Base-by-base conservation (phyloP, 2,797 vertebrate species). In the Gouania willdenowi region DNA sequence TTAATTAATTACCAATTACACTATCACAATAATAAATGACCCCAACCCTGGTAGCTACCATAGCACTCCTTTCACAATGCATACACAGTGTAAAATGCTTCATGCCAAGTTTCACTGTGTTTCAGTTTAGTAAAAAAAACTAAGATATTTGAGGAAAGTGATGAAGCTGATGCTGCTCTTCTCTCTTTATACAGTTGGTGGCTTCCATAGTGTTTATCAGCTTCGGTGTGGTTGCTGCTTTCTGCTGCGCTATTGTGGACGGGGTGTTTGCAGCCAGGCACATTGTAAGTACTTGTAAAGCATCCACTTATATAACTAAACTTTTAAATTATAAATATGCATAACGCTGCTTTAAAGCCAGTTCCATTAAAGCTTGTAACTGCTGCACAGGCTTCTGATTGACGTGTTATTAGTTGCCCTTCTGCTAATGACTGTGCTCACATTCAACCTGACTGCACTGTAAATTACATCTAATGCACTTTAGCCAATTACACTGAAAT, bases 121-220 rank as follows among this genome's bases (percentile, higher is more conserved):
- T 19, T 4, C 4, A 6, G 2, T n/a, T 6, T 19, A 4, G 5
- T 5, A n/a, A n/a, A n/a, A n/a, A 14, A 2, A 14, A 13, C 13
- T 20, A 20, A 20, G 4, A 4, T 1, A 19, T 20, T 20, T 19
- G n/a, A n/a, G n/a, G n/a, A 28, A 10, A 60, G 4, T 21, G 40
- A 56, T 38, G 35, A 51, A 48, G 34, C 30, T 47, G 17, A 50
- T 27, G 24, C 34, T 15, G 6, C 21, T 34, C 21, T 59, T 30
- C 45, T 38, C 31, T 54, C 60, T 38, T 35, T 48, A 19, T 58
- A 16, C 90, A 99, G 97, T 81, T 99, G 71, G 95, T 98, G 75
- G 97, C 94, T 17, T 98, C 97, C 18, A 98, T 99, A 1, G 94
- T 99, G 73, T 99, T 99, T 83, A 98, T 99, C 89, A 98, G 94